Base-by-base conservation (phyloP, 2,113 vertebrate species). In the Addax nasomaculatus region DNA sequence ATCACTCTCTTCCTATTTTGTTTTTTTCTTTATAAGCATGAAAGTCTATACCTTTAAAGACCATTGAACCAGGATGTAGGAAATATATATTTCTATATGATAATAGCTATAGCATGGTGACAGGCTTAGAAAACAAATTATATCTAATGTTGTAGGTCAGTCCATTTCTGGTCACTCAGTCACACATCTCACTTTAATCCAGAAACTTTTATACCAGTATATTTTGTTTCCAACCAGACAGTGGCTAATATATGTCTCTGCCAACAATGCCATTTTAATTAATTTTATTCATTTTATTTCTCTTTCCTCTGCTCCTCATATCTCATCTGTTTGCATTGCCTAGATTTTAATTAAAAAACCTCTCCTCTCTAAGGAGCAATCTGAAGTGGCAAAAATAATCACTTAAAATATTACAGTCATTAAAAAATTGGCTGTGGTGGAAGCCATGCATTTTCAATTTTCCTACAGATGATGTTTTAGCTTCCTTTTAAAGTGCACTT, bases 321-420 rank as follows among this genome's bases (percentile, higher is more conserved):
- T 98, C 98, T 99, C 98, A 98, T 99, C 98, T 99, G 97, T 98
- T 99, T 99, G 97, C 97, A 93, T 96, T 98, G 98, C 99, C 98
- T 98, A 98, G 98, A 98, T 98, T 99, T 99, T 99, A 99, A 99
- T 99, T 99, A 98, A 98, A 99, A 98, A 96, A 94, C 17, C 97
- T 98, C 98, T 98, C 93, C 96, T 99, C 99, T 99, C 99, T 98
- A 97, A 99, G 98, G 99, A 99, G 98, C 97, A 98, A 98, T 99
- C 97, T 97, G 97, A 98, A 99, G 98, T 98, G 98, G 98, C 98
- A 99, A 99, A 99, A 99, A 99, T 99, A 99, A 99, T 99, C 98
- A 98, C 98, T 99, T 99, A 99, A 99, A 99, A 99, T 99, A 99
- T 99, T 99, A 98, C 98, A 98, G 99, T 98, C 98, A 99, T 99